A percentile compares a stretch with the other conserved stretches of the same genome.
These are phyloP conservation scores for Lycophotia porphyrea DNA, from an alignment of 2,888 invertebrate species.

Conservation along the genomic window DNA sequence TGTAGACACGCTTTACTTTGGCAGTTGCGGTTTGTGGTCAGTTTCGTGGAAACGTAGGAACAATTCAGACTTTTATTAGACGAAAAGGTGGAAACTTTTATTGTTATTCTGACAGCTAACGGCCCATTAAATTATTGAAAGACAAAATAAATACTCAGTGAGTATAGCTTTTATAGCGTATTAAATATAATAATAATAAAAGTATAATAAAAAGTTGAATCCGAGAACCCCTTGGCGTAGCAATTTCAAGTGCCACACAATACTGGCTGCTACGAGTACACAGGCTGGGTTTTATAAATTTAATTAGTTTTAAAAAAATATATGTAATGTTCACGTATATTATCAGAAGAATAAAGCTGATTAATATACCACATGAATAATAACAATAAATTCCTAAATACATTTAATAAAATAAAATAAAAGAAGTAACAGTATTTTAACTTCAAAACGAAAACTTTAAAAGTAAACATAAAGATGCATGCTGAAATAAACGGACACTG, in stretches of 20 bases:
- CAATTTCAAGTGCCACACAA: constrained; percentile 30
- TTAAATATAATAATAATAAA: too few relatives aligned
- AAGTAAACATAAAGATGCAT: neutral
- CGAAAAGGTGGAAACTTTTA: neutral
- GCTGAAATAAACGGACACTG: neutral
- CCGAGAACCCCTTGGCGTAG: constrained; percentile 20
- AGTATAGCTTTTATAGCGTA: neutral
- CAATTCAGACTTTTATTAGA: neutral
- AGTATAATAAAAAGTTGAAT: neutral
- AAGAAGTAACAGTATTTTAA: neutral
- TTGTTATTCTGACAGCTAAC: neutral
- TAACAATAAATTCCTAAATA: neutral
- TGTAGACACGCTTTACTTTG: constrained; percentile 4
- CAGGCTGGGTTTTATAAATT: neutral
- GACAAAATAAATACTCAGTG: neutral
- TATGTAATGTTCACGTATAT: neutral
- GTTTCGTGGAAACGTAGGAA: constrained; percentile 1
- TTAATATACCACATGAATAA: neutral
- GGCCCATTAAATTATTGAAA: neutral
- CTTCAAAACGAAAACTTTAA: neutral
- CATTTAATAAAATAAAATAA: neutral
- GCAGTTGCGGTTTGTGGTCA: neutral
- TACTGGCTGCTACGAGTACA: constrained; percentile 11
- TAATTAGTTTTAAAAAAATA: neutral
- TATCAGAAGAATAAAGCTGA: neutral